phyloP scores from a whole-genome alignment of 2,888 invertebrate genomes.

The Melitaea athalia region DNA sequence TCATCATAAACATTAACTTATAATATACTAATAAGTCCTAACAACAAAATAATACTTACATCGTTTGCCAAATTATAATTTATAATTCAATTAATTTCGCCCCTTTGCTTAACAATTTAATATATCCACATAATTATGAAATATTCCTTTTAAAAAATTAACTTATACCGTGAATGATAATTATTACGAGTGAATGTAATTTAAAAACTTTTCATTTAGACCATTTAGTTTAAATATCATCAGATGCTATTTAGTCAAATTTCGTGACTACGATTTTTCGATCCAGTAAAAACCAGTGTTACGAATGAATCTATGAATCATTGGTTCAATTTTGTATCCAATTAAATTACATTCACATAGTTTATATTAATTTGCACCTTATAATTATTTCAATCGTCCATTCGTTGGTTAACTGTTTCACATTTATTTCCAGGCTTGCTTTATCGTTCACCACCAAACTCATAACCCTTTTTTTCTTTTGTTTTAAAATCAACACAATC shows the following conservation, averaged over 20 bases:
- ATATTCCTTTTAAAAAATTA: not conserved
- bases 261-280: not conserved
- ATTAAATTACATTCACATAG: conserved; percentile 50
- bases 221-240: no score
- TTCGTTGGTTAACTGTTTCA: conserved; percentile 38
- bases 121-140: no score
- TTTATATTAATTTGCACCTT: conserved; percentile 64
- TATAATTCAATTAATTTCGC: not conserved
- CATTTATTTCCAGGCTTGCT: conserved; percentile 62
- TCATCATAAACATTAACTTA: not conserved
- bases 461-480: conserved; percentile 47
- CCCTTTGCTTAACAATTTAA: not conserved
- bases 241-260: no score
- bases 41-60: no score
- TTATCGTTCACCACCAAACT: conserved; percentile 55
- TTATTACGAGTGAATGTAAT: conserved; percentile 32
- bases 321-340: not conserved
- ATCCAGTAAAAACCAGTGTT: not conserved
- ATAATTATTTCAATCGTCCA: conserved; percentile 47
- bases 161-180: conserved; percentile 32
- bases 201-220: not conserved
- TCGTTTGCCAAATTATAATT: no score
- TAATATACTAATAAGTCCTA: no score
- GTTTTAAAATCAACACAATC: conserved; percentile 45
- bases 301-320: not conserved